Evolutionary conservation across 2,797 vertebrate species (phyloP).

Genomic region (Tenualosa thibaudeaui): DNA sequence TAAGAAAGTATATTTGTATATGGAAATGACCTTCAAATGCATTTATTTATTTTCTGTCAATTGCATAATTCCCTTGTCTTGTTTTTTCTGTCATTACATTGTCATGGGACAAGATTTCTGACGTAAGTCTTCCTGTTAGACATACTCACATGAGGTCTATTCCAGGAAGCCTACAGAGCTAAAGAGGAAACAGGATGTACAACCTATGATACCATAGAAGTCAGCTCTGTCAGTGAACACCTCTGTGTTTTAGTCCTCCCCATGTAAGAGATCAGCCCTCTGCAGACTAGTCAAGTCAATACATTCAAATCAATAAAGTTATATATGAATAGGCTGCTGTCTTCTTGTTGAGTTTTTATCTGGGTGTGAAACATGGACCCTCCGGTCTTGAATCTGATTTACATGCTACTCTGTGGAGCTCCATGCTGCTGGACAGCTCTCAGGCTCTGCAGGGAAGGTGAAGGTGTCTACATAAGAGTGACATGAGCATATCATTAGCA

Average conservation of each 20-base stretch:
- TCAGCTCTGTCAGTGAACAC: background rate
- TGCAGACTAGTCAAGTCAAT: conserved; percentile 15
- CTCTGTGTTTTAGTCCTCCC: background rate
- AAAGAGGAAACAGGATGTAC: conserved; percentile 1
- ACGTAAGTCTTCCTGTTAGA: background rate
- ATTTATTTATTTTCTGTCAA: conserved; percentile 90
- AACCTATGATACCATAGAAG: background rate
- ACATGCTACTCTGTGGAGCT: background rate
- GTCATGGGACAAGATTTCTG: background rate
- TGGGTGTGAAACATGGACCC: background rate
- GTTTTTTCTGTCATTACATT: conserved; percentile 38
- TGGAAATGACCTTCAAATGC: conserved; percentile 81
- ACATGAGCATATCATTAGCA: too few relatives aligned
- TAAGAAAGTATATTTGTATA: conserved; percentile 87
- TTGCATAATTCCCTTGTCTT: conserved; percentile 62
- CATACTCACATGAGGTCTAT: background rate
- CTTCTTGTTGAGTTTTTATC: background rate
- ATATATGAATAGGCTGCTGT: background rate
- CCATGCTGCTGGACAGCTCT: background rate
- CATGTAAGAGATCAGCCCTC: conserved; percentile 5
- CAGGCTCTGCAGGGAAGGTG: background rate
- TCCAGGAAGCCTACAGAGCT: background rate
- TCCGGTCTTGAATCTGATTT: background rate
- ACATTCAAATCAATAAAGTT: conserved; percentile 27
- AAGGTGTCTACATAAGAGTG: too few relatives aligned